Percentiles rank a stretch among this genome's conserved stretches.
phyloP scores from a whole-genome alignment of 2,797 vertebrate species.

The Eidolon dupreanum region DNA sequence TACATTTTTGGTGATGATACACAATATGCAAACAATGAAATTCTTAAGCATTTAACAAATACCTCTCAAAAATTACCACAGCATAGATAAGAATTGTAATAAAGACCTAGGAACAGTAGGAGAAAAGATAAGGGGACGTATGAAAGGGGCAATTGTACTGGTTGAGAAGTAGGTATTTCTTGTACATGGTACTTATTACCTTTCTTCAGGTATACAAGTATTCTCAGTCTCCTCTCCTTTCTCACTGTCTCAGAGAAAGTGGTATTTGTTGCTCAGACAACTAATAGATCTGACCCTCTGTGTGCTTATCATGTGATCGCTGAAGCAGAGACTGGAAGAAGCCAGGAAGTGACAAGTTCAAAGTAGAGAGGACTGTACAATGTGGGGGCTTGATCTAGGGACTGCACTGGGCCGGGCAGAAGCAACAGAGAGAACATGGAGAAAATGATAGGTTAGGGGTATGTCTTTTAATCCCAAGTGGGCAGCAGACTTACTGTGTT shows the following conservation, averaged over 20 bases:
- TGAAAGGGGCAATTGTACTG: neutral
- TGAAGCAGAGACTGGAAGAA: neutral
- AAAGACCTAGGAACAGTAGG: neutral
- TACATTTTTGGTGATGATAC: neutral
- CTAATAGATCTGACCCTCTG: neutral
- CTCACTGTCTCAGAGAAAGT: neutral
- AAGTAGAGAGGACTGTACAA: neutral
- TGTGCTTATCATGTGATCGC: neutral
- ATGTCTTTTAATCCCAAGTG: neutral
- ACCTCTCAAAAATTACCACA: neutral
- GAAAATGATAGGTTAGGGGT: neutral
- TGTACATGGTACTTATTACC: too few species aligned
- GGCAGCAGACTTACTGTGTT: neutral
- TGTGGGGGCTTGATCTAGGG: neutral
- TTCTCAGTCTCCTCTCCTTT: neutral
- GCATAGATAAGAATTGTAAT: neutral
- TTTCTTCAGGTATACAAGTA: neutral
- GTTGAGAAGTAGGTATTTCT: neutral
- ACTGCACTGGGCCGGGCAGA: too few species aligned
- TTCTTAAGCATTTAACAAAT: neutral
- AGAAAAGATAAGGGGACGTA: neutral
- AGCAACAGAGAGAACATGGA: neutral
- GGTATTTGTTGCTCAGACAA: neutral
- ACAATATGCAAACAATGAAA: neutral
- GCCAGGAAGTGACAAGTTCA: neutral